Evolutionary conservation across 2,797 vertebrate species (phyloP).

Genomic region (Poecilia wingei): DNA sequence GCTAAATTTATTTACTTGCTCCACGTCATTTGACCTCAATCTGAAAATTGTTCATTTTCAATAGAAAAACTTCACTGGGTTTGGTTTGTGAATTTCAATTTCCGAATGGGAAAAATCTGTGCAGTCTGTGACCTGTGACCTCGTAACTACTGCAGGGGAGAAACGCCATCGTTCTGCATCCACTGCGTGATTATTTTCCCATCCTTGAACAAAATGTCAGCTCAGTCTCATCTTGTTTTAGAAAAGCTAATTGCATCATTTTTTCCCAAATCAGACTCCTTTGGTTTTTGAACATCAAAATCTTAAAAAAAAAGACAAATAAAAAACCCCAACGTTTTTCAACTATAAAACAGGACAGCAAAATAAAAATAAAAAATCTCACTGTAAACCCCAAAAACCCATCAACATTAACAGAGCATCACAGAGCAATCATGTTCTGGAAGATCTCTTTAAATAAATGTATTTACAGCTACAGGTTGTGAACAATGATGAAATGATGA

Average conservation of each 20-base stretch:
- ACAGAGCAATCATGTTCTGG: not conserved
- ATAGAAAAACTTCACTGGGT: not conserved
- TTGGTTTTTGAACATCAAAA: not conserved
- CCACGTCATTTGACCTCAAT: not conserved
- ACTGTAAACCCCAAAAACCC: not conserved
- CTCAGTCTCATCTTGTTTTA: not conserved
- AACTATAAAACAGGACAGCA: not conserved
- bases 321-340: not conserved
- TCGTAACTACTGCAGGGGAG: not conserved
- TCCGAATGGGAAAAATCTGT: not conserved
- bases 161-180: not conserved
- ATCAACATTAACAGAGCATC: not conserved
- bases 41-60: not conserved
- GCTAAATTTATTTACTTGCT: not conserved
- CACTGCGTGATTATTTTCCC: not conserved
- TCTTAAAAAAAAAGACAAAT: not conserved
- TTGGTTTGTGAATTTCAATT: not conserved
- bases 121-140: not conserved
- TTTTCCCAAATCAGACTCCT: not conserved
- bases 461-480: not conserved
- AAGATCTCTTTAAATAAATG: not conserved
- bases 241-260: not conserved
- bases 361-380: not conserved
- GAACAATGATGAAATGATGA: not conserved
- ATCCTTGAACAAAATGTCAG: not conserved